Evolutionary conservation across 2,113 vertebrate genomes (phyloP).

Genomic region (Actenoides hombroni): DNA sequence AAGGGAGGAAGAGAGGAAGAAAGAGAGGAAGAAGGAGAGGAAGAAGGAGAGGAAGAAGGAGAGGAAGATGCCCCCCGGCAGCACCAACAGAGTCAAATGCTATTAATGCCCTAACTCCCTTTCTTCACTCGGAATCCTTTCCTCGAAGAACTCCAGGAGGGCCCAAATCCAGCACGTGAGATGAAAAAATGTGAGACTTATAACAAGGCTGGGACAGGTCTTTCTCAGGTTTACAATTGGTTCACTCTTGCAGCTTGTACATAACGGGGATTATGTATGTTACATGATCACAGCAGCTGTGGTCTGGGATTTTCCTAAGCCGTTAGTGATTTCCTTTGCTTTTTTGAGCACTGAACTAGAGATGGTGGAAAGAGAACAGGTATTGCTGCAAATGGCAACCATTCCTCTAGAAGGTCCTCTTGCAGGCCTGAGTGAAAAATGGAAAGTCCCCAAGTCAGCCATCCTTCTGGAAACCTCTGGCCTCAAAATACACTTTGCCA

Average conservation of each 20-base stretch:
- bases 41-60: too few species aligned
- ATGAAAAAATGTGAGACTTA: neutral
- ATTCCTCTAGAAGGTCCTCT: neutral
- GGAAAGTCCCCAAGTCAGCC: neutral
- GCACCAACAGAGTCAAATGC: neutral
- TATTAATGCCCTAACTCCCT: neutral
- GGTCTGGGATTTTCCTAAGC: fast-evolving
- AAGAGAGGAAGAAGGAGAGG: too few species aligned
- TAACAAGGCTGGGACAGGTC: neutral
- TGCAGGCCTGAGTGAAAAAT: neutral
- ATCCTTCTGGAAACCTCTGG: constrained; percentile 22
- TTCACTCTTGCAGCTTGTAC: neutral
- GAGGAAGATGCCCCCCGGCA: neutral
- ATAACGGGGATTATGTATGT: fast-evolving
- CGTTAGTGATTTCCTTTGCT: neutral
- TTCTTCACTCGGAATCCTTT: neutral
- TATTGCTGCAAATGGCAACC: neutral
- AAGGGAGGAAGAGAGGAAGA: too few species aligned
- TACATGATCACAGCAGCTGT: neutral
- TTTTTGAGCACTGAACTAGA: neutral
- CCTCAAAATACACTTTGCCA: neutral
- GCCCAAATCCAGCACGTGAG: neutral
- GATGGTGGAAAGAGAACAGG: neutral
- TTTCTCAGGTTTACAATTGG: neutral
- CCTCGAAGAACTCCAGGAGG: neutral